A percentile compares a stretch with the other conserved stretches of the same genome.
Evolutionary conservation across 2,888 invertebrate genomes (phyloP).

Genomic region (Eupithecia centaureata): DNA sequence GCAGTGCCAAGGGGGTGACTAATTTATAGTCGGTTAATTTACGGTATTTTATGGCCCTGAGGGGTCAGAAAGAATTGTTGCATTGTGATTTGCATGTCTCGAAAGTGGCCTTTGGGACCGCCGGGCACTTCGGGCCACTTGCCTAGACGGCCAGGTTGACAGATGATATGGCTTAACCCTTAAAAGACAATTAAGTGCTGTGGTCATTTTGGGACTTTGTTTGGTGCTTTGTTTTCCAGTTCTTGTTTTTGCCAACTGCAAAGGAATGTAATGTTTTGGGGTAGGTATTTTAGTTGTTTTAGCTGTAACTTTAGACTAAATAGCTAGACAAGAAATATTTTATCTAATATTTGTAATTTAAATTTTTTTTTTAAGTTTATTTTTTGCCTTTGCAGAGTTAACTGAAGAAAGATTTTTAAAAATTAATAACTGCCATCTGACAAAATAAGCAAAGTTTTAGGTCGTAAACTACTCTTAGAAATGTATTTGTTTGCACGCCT

Average conservation of each 20-base stretch:
- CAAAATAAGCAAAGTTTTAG: not conserved
- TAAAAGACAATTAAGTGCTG: conserved; percentile 12
- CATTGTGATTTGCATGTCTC: conserved; percentile 76
- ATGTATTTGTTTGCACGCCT: not conserved
- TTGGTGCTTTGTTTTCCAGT: not conserved
- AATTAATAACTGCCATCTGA: not conserved
- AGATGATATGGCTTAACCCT: conserved; percentile 22
- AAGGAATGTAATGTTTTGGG: not conserved
- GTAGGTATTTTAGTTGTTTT: not conserved
- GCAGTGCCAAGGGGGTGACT: conserved; percentile 54
- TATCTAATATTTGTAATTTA: not conserved
- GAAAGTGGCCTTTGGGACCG: conserved; percentile 57
- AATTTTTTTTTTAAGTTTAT: not conserved
- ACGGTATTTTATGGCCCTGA: conserved; percentile 62
- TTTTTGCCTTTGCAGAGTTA: not conserved
- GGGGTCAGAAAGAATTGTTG: conserved; percentile 68
- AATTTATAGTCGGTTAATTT: conserved; percentile 74
- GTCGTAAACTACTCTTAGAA: not conserved
- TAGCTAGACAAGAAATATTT: not conserved
- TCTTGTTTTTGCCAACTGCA: not conserved
- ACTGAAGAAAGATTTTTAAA: not conserved
- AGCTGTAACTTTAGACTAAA: not conserved
- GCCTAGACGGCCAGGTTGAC: conserved; percentile 39
- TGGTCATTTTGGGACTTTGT: conserved; percentile 5
- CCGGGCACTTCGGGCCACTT: conserved; percentile 41